Conservation (phyloP, 2,113 vertebrate species). For the Penelope pileata region DNA sequence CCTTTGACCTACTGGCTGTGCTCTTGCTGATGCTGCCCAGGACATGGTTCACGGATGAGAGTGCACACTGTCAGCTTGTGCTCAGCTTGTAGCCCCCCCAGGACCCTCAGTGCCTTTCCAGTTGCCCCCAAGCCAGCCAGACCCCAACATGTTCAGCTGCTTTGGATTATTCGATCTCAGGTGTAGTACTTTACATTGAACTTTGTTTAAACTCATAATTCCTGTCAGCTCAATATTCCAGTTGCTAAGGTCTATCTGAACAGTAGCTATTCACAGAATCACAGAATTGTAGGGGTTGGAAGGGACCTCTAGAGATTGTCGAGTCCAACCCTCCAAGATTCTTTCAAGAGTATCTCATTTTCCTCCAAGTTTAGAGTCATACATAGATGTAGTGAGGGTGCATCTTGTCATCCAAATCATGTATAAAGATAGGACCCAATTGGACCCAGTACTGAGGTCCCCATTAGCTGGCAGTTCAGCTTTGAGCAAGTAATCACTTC, state of each 20-base stretch:
- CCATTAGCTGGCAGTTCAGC: background rate
- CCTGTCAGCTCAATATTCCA: background rate
- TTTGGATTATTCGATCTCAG: background rate
- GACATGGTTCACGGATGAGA: background rate
- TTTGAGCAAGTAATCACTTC: background rate
- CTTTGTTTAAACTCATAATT: background rate
- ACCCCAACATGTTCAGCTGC: background rate
- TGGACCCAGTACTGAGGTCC: background rate
- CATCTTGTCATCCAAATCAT: background rate
- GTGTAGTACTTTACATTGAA: background rate
- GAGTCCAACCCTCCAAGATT: too few relatives aligned
- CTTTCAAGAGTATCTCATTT: background rate
- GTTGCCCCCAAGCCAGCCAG: background rate
- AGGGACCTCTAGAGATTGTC: too few relatives aligned
- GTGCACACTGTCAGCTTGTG: background rate
- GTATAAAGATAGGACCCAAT: background rate
- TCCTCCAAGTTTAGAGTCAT: background rate
- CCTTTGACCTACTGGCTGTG: background rate
- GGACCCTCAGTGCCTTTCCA: background rate
- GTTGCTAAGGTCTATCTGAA: background rate
- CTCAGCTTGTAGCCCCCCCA: background rate
- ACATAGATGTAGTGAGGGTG: background rate
- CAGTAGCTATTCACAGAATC: background rate
- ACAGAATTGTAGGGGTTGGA: too few relatives aligned
- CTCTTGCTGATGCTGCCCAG: background rate